Evolutionary conservation across 1,140 invertebrate genomes (phyloP).

Genomic region (Apolygus lucorum): DNA sequence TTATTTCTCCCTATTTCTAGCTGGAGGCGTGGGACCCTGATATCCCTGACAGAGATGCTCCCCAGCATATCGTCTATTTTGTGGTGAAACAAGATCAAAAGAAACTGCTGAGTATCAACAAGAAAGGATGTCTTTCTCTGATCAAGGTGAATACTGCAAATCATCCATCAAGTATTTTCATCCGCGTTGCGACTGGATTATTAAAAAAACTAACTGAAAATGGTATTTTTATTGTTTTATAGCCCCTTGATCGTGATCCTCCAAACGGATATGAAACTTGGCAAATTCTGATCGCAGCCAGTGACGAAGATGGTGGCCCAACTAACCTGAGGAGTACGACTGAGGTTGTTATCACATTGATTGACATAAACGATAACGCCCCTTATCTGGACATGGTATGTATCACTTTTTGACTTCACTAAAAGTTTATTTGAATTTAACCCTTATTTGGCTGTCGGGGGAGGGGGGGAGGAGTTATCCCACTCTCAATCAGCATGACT

Average conservation of each 20-base stretch:
- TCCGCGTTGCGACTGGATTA: too few relatives aligned
- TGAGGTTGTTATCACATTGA: slow-evolving; percentile 63
- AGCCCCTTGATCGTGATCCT: slow-evolving; percentile 73
- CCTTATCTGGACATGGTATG: slow-evolving; percentile 70
- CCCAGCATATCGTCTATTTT: slow-evolving; percentile 68
- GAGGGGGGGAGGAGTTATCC: too few relatives aligned
- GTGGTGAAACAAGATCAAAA: slow-evolving; percentile 56
- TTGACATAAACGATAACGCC: slow-evolving; percentile 84
- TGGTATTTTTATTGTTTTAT: slow-evolving; percentile 33
- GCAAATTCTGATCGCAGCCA: slow-evolving; percentile 74
- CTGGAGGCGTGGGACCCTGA: slow-evolving; percentile 76
- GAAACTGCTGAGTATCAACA: slow-evolving; percentile 58
- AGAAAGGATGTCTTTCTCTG: slow-evolving; percentile 61
- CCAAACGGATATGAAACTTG: slow-evolving; percentile 72
- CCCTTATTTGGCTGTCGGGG: too few relatives aligned
- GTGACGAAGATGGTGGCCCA: slow-evolving; percentile 62
- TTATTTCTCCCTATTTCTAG: too few relatives aligned
- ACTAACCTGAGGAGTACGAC: slow-evolving; percentile 51
- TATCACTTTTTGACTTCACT: slow-evolving; percentile 32
- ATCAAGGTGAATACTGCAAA: slow-evolving; percentile 50
- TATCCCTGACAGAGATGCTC: slow-evolving; percentile 58
- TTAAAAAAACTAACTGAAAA: too few relatives aligned
- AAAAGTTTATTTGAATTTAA: too few relatives aligned
- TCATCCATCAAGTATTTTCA: too few relatives aligned
- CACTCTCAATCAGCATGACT: too few relatives aligned